Conservation (phyloP, 92 coral and sea anemone genomes). For the Siderastrea siderea region DNA sequence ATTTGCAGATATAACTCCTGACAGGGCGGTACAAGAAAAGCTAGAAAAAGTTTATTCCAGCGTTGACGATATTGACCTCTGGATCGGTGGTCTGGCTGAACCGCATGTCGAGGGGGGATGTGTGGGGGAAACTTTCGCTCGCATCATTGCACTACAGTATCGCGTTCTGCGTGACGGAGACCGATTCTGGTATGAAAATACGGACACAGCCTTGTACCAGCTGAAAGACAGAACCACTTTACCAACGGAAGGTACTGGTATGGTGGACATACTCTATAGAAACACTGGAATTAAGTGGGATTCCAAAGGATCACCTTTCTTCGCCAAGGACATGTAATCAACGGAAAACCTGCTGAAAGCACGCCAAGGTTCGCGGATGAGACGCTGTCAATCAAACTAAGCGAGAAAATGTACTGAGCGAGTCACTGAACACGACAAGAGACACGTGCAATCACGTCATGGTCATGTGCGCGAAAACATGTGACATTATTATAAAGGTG, state of each 20-base stretch:
- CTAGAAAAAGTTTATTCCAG: slow-evolving; percentile 77
- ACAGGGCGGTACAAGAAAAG: slow-evolving; percentile 68
- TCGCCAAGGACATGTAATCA: slow-evolving; percentile 37
- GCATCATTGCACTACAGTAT: slow-evolving; percentile 92
- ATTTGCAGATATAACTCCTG: slow-evolving; percentile 89
- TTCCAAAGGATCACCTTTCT: slow-evolving; percentile 74
- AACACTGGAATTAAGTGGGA: slow-evolving; percentile 90
- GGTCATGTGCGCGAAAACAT: neutral
- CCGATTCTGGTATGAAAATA: slow-evolving; percentile 97
- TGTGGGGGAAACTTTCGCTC: slow-evolving; percentile 98
- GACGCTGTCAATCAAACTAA: slow-evolving; percentile 17
- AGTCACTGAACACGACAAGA: neutral
- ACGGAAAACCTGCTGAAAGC: neutral
- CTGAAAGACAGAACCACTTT: slow-evolving; percentile 80
- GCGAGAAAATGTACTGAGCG: neutral
- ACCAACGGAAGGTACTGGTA: slow-evolving; percentile 84
- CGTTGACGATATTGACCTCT: slow-evolving; percentile 89
- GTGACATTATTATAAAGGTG: neutral
- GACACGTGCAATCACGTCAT: neutral
- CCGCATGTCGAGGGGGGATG: slow-evolving; percentile 94
- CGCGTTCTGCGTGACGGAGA: slow-evolving; percentile 94
- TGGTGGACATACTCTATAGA: slow-evolving; percentile 81
- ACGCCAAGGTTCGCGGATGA: neutral
- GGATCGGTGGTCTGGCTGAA: slow-evolving; percentile 98
- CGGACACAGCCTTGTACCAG: slow-evolving; percentile 80